Conservation (phyloP, 2,888 invertebrate species). For the Epicampocera succincta region DNA sequence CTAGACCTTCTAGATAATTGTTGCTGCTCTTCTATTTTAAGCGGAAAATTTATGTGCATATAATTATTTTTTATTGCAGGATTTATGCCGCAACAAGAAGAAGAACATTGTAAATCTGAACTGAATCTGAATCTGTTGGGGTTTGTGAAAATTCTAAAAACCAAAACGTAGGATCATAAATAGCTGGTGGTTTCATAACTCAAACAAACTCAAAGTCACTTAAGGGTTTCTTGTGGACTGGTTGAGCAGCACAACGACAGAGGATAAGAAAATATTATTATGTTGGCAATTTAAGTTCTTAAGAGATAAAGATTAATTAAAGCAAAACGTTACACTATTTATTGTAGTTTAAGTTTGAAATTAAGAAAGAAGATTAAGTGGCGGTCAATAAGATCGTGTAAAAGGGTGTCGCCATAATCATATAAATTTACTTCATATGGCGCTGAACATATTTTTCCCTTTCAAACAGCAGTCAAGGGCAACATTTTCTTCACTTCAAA, state of each 20-base stretch:
- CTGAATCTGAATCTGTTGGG: background rate
- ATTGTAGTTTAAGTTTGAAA: background rate
- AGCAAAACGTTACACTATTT: background rate
- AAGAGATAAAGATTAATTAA: background rate
- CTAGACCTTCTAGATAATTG: constrained; percentile 12
- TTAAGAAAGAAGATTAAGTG: too few species aligned
- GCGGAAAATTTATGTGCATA: constrained; percentile 43
- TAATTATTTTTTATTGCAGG: constrained; percentile 32
- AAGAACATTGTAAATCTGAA: background rate
- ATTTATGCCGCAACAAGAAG: constrained; percentile 15
- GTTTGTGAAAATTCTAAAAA: background rate
- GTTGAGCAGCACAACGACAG: background rate
- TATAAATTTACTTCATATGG: too few species aligned
- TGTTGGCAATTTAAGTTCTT: background rate
- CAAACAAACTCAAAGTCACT: constrained; percentile 27
- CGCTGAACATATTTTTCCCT: too few species aligned
- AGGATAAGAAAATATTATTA: constrained; percentile 4
- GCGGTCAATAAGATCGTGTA: too few species aligned
- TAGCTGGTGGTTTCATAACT: constrained; percentile 32
- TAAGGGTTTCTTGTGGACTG: background rate
- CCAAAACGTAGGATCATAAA: background rate
- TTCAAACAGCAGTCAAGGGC: too few species aligned
- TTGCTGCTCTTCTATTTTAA: background rate
- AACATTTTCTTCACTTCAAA: too few species aligned
- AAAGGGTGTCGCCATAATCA: too few species aligned